Conservation (phyloP, 2,888 invertebrate genomes). For the Linyphia triangularis region DNA sequence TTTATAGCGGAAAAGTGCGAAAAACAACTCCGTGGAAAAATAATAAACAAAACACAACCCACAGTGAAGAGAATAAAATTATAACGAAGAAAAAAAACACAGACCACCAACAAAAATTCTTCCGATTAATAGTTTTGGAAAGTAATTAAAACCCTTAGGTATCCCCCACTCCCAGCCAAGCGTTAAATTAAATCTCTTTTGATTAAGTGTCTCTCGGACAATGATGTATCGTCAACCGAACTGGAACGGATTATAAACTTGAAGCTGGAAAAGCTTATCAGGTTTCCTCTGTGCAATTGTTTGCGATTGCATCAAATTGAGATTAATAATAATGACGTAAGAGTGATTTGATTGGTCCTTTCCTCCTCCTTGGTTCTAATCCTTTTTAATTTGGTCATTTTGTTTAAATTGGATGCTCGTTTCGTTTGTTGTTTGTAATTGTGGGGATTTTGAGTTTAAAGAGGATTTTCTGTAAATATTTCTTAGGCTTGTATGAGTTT, state of each 20-base stretch:
- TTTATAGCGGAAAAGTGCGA: conserved; percentile 47
- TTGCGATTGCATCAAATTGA: conserved; percentile 59
- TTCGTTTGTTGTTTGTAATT: too few relatives aligned
- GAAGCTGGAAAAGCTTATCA: not conserved
- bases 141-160: conserved; percentile 71
- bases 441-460: too few relatives aligned
- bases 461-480: too few relatives aligned
- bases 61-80: conserved; percentile 40
- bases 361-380: not conserved
- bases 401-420: not conserved
- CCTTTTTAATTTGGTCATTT: not conserved
- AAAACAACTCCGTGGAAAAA: conserved; percentile 41
- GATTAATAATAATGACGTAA: conserved; percentile 64
- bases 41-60: conserved; percentile 59
- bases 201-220: conserved; percentile 66
- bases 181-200: conserved; percentile 73
- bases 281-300: conserved; percentile 15
- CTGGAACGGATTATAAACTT: conserved; percentile 55
- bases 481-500: too few relatives aligned
- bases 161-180: conserved; percentile 51
- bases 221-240: conserved; percentile 51
- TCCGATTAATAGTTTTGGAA: conserved; percentile 74
- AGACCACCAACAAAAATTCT: conserved; percentile 32
- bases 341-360: conserved; percentile 38
- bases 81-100: not conserved